Percentiles rank a stretch among this genome's conserved stretches.
Evolutionary conservation across 92 coral and sea anemone species (phyloP).

Genomic region (Blastomussa wellsi): DNA sequence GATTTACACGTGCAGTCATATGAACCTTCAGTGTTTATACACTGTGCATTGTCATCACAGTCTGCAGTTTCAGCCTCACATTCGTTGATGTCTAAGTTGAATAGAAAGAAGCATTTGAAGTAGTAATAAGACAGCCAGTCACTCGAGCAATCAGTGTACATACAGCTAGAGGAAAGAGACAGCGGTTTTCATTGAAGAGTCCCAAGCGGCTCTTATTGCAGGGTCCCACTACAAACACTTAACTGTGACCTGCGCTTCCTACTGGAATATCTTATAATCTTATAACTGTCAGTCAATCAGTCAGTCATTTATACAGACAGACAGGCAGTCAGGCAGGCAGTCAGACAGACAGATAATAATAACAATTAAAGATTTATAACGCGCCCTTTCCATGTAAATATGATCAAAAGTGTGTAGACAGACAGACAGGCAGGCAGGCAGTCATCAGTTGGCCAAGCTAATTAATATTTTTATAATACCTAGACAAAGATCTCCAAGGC

Average conservation of each 20-base stretch:
- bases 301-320: not conserved
- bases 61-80: constrained; percentile 12
- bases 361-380: no score
- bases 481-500: constrained; percentile 33
- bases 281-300: not conserved
- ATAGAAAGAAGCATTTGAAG: not conserved
- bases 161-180: no score
- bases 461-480: constrained; percentile 13
- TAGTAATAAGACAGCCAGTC: not conserved
- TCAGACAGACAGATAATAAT: no score
- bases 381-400: no score
- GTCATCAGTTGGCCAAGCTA: not conserved
- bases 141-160: not conserved
- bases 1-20: constrained; percentile 37
- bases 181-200: no score
- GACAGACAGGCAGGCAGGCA: not conserved
- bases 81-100: constrained; percentile 18
- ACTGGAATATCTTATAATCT: no score
- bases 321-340: not conserved
- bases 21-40: constrained; percentile 35
- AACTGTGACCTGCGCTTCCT: no score
- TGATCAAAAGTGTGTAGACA: no score
- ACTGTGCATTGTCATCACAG: constrained; percentile 10
- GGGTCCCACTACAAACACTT: no score
- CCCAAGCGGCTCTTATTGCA: not conserved